phyloP scores from a whole-genome alignment of 2,113 vertebrate genomes.

The Coracopsis vasa region DNA sequence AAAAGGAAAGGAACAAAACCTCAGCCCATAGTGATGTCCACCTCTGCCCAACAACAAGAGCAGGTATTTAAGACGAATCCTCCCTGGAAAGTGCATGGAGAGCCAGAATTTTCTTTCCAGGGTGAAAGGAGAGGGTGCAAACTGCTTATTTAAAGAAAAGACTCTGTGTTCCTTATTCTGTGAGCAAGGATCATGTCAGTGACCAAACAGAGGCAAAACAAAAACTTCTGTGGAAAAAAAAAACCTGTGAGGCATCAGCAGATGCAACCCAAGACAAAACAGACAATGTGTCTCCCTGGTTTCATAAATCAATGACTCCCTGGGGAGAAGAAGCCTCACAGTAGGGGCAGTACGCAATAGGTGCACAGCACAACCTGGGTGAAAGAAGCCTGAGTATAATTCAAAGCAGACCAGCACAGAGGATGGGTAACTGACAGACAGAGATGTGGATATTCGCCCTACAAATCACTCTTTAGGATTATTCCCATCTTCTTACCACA shows the following conservation, averaged over 20 bases:
- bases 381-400: not conserved
- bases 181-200: not conserved
- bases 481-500: not conserved
- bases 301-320: not conserved
- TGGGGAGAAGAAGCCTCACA: not conserved
- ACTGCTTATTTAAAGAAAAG: not conserved
- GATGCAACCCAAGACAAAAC: not conserved
- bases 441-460: not conserved
- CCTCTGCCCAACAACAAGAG: not conserved
- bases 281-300: rapidly evolving
- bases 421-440: rapidly evolving
- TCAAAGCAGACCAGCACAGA: not conserved
- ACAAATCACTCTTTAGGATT: not conserved
- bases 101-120: not conserved
- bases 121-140: not conserved
- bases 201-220: not conserved
- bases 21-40: not conserved
- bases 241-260: not conserved
- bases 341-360: not conserved
- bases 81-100: not conserved
- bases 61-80: not conserved
- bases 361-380: not conserved
- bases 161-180: not conserved
- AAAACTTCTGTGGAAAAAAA: not conserved
- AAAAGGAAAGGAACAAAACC: not conserved